phyloP scores from a whole-genome alignment of 2,797 vertebrate genomes.

The Orientallactaga sibirica region DNA sequence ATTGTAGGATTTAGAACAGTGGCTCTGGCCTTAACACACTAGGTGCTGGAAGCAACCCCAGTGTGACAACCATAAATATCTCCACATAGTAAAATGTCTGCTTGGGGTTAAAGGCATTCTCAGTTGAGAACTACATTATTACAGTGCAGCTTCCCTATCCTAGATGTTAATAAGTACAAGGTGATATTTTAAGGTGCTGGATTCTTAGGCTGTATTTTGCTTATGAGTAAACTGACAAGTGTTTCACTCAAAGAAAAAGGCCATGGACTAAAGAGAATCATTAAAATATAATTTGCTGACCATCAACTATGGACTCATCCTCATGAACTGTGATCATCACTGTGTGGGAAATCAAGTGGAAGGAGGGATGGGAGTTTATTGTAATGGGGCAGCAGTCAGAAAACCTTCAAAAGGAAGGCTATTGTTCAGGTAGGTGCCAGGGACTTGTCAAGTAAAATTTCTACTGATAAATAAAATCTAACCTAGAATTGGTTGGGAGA shows the following conservation, averaged over 20 bases:
- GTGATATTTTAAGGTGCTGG: background rate
- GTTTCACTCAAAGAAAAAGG: background rate
- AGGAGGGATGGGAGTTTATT: no score
- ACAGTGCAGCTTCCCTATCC: background rate
- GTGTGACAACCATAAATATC: background rate
- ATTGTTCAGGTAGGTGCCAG: background rate
- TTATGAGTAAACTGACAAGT: background rate
- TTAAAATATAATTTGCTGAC: background rate
- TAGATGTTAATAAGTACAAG: background rate
- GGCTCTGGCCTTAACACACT: background rate
- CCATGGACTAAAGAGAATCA: background rate
- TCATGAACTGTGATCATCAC: background rate
- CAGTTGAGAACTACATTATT: background rate
- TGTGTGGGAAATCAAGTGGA: background rate
- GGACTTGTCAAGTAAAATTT: conserved; percentile 7
- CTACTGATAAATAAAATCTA: background rate
- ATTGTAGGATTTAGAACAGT: background rate
- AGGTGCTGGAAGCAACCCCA: background rate
- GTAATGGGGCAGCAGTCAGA: background rate
- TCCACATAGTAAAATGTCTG: background rate
- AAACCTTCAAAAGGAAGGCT: background rate
- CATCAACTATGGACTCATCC: background rate
- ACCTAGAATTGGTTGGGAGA: background rate
- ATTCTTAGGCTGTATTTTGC: background rate
- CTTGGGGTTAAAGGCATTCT: background rate